Evolutionary conservation across 2,888 invertebrate species (phyloP).

Genomic region (Nomada flava): DNA sequence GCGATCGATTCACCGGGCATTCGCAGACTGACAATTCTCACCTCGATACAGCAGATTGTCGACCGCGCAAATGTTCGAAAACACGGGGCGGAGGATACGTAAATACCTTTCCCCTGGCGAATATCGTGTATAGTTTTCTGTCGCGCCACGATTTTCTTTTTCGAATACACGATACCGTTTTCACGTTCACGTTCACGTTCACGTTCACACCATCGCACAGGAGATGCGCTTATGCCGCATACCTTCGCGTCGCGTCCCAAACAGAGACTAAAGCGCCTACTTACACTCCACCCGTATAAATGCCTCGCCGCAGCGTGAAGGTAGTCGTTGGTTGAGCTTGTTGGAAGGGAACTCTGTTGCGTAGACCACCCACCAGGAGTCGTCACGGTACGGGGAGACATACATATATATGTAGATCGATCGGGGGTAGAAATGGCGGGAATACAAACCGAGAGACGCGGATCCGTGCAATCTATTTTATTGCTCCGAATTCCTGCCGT

Average conservation of each 20-base stretch:
- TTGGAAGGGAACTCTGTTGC: conserved; percentile 22
- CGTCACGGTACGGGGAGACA: background rate
- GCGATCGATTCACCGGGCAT: conserved; percentile 59
- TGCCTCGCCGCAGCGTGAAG: conserved; percentile 51
- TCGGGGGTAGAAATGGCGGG: too few relatives aligned
- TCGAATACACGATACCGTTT: conserved; percentile 57
- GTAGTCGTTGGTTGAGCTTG: conserved; percentile 38
- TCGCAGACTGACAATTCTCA: conserved; percentile 35
- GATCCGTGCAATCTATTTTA: too few relatives aligned
- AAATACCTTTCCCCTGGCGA: background rate
- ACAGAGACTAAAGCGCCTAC: conserved; percentile 81
- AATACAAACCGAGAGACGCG: too few relatives aligned
- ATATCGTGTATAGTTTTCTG: conserved; percentile 26
- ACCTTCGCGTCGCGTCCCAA: conserved; percentile 79
- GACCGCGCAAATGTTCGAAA: conserved; percentile 10
- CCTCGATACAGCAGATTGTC: conserved; percentile 10
- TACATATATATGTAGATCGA: too few relatives aligned
- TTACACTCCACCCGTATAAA: conserved; percentile 79
- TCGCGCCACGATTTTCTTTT: conserved; percentile 36
- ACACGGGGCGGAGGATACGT: conserved; percentile 1
- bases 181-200: conserved; percentile 42
- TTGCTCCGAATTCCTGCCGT: too few relatives aligned
- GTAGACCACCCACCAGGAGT: background rate
- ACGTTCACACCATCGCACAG: conserved; percentile 63
- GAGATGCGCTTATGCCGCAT: conserved; percentile 74